Evolutionary conservation across 2,888 invertebrate species (phyloP), one percentile per base, ranked within the genome.

Genomic region (Mimumesa dahlbomi): DNA sequence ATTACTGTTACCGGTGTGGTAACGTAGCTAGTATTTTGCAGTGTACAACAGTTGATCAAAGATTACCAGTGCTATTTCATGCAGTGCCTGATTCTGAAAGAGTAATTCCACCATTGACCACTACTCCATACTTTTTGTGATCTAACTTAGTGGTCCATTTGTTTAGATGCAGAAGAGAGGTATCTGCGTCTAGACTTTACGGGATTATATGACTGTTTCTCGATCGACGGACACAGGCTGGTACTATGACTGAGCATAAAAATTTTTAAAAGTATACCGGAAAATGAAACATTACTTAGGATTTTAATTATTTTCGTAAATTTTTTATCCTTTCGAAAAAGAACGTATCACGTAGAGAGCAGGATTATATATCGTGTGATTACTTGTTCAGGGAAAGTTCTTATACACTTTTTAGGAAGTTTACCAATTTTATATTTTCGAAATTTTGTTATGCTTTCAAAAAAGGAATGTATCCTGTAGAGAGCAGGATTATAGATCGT

Each of bases 1-100:
- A 99, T 91, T 99, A 99, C 90, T 99, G 99, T 90, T 99, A 99
- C 90, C 94, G 99, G 21, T 99, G 99, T 89, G 99, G 99, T 46
- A 99, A 99, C 90, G 95, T 98, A 58, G 99, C 99, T 2, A 97
- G 99, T 52, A 98, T 99, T 84, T 91, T 99, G 87, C 95, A 96
- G 89, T 97, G 99, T 88, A 92, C 93, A 68, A 93, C 94, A 70
- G 93, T 94, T 5, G 94, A 95, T 77, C 93, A 94, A 78, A 93
- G 94, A 87, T 92, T 93, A 81, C 92, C 96, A 16, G 96, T 97
- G 90, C 92, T 98, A 84, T 99, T 99, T 90, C 92, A 95, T 82
- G 99, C 99, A 34, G 99, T 99, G 56, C 98, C 99, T 7, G 98
- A 99, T 89, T 93, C 94, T 18, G 96, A 98, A 85, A 92, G 99